Evolutionary conservation across 2,888 invertebrate genomes (phyloP), one percentile per base, ranked within the genome.

Genomic region (Eupithecia inturbata): DNA sequence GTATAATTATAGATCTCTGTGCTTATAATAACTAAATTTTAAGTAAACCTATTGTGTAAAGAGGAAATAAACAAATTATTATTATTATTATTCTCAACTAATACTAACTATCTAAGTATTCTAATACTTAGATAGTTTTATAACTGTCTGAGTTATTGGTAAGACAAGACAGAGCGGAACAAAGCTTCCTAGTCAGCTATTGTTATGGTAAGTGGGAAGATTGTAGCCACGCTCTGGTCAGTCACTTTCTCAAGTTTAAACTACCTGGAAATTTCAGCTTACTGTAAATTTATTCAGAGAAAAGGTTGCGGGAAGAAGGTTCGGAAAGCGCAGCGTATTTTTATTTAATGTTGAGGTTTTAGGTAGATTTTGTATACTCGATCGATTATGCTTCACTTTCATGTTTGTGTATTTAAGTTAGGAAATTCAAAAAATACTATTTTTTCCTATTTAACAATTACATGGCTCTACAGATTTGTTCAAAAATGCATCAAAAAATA

Each of bases 121-220:
- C n/a, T n/a, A n/a, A n/a, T n/a, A n/a, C n/a, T n/a, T n/a, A 36
- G 36, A 36, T 36, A 36, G n/a, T n/a, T 1, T 1, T 31, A 62
- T 33, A 33, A 36, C 31, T 10, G 16, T 14, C 26, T 66, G 3
- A 66, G 66, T 66, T 41, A 64, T 64, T 39, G 62, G 33, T 63
- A 66, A 41, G 26, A 70, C 72, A 75, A 67, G 67, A 67, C 70
- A 70, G 66, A 64, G 45, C 71, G 67, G 72, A 72, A 75, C 72
- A 72, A 75, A 72, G 75, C 64, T 53, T 57, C 60, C 69, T 36
- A 53, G n/a, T 33, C 68, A 49, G 26, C 77, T 33, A 80, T 80
- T 80, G 80, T 80, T 75, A 80, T 80, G 80, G 75, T 77, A 80
- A 80, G 76, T 74, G 72, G 71, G 70, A 68, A 80, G 80, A 80